phyloP scores from a whole-genome alignment of 2,113 vertebrate species.

The Perca flavescens region DNA sequence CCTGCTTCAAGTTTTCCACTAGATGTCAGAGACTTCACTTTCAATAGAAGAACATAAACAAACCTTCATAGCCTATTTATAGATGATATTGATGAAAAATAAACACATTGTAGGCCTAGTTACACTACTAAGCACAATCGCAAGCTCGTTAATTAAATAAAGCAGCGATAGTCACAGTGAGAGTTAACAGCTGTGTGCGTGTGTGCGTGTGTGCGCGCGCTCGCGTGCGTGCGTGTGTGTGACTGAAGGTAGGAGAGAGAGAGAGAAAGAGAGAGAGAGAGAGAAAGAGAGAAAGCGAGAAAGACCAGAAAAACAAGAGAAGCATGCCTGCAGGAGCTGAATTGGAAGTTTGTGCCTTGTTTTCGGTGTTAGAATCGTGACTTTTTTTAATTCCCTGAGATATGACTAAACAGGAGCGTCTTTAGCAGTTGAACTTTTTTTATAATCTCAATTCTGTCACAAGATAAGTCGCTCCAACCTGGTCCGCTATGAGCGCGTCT shows the following conservation, averaged over 20 bases:
- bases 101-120: neutral
- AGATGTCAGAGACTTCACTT: conserved; percentile 25
- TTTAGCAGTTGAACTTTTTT: neutral
- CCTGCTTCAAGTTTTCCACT: conserved; percentile 5
- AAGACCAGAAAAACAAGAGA: conserved; percentile 12
- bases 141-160: no score
- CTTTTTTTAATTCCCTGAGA: neutral
- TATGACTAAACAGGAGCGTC: conserved; percentile 14
- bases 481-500: conserved; percentile 86
- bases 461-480: neutral
- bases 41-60: neutral
- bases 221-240: neutral
- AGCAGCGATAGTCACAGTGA: neutral
- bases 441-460: neutral
- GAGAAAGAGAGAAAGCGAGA: neutral
- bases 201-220: neutral
- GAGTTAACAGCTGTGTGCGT: neutral
- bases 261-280: neutral
- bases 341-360: neutral
- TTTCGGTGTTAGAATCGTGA: neutral
- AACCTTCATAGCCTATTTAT: neutral
- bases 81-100: neutral
- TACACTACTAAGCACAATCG: neutral
- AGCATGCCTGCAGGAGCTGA: neutral
- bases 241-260: no score